Evolutionary conservation across 2,888 invertebrate genomes (phyloP), one percentile per base, ranked within the genome.

Genomic region (Barypeithes pellucidus): DNA sequence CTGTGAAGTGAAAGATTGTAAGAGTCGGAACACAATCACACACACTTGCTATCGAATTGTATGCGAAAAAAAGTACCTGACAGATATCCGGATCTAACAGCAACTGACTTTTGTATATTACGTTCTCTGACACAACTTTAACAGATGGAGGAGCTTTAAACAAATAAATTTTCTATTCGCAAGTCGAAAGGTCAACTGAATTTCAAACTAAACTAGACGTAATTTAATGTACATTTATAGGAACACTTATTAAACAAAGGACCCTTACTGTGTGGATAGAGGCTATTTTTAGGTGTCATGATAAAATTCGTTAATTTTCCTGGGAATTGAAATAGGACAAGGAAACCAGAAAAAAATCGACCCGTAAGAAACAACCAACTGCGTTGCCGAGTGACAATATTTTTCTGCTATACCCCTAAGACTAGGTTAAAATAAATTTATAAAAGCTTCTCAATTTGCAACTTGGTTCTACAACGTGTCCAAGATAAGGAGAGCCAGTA

Each of bases 121-220:
- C 41, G 9, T 60, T 41, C 18, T 47, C 7, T 2, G 3, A 41
- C 20, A 39, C 39, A 9, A 36, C 18, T 4, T 11, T 12, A 33
- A 39, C 16, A 36, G 14, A 36, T 36, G 11, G 11, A 20, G 16
- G 22, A 20, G 33, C 7, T 20, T 52, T 22, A 24, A 33, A 12
- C 18, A 8, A 18, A 16, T 16, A 12, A 20, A 59, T 14, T 14
- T 54, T 29, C n/a, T 18, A 62, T 62, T 65, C 14, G 66, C 54
- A 16, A n/a, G 29, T 29, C 2, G 36, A 65, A 71, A 71, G 70
- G 70, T 71, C 70, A 62, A 69, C 62, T 54, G 24, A 69, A 50
- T 45, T 57, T 41, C 18, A 59, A 59, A 59, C 45, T 54, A n/a
- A n/a, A 39, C 33, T 60, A 52, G 36, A 60, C 39, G 60, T 68